Conservation (phyloP, 2,113 vertebrate genomes). For the Mandrillus leucophaeus region DNA sequence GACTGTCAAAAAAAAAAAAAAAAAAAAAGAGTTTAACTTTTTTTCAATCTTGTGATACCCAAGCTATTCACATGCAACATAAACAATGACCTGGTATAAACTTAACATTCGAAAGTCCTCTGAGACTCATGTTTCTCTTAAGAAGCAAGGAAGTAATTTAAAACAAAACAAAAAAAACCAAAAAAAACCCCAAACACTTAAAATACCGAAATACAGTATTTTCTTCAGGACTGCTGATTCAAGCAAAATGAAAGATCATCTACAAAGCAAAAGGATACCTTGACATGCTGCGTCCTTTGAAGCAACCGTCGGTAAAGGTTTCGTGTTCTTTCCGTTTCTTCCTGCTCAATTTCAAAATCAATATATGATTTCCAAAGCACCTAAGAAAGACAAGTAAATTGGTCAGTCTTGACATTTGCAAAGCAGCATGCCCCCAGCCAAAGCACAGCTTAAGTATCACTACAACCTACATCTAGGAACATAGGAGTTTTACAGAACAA, state of each 20-base stretch:
- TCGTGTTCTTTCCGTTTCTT: slow-evolving; percentile 95
- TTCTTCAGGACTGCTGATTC: not conserved
- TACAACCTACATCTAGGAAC: not conserved
- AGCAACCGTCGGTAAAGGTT: slow-evolving; percentile 94
- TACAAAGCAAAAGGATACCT: slow-evolving; percentile 83
- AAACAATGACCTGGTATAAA: not conserved
- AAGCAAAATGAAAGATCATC: not conserved
- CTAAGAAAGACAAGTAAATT: slow-evolving; percentile 79
- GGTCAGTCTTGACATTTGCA: slow-evolving; percentile 17
- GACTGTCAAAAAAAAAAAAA: too few species aligned
- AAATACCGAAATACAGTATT: not conserved
- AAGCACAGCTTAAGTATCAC: not conserved
- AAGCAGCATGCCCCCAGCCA: not conserved
- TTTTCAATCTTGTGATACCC: not conserved
- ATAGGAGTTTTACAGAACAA: not conserved
- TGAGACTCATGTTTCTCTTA: not conserved
- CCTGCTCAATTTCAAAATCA: slow-evolving; percentile 98
- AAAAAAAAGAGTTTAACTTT: not conserved
- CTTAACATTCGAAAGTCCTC: slow-evolving; percentile 26
- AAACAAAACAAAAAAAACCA: not conserved
- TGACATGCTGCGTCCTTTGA: slow-evolving; percentile 96
- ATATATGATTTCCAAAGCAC: slow-evolving; percentile 99
- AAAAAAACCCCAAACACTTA: not conserved
- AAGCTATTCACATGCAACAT: not conserved
- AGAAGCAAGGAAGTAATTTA: slow-evolving; percentile 21